A percentile compares a stretch with the other conserved stretches of the same genome.
phyloP scores from a whole-genome alignment of 2,113 vertebrate genomes.

The Scolopax mira region DNA sequence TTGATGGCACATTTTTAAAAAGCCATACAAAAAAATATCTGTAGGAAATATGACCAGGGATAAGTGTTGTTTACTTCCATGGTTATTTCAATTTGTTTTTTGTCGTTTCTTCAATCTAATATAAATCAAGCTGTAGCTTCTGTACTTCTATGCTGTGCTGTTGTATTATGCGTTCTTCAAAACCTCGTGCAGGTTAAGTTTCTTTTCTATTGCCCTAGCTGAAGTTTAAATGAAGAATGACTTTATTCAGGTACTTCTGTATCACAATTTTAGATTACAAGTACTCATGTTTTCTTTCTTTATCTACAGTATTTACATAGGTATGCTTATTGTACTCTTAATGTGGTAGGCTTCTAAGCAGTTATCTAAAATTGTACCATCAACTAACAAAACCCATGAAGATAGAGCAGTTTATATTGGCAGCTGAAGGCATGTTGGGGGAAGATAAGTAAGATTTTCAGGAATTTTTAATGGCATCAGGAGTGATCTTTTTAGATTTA shows the following conservation, averaged over 20 bases:
- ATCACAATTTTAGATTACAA: neutral
- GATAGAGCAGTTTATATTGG: neutral
- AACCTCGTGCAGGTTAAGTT: neutral
- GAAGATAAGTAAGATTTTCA: neutral
- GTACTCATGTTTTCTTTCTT: neutral
- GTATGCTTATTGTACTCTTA: neutral
- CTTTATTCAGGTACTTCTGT: neutral
- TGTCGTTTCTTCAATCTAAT: neutral
- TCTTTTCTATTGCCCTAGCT: neutral
- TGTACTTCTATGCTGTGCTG: neutral
- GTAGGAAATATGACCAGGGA: neutral
- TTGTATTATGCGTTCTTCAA: neutral
- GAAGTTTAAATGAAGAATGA: neutral
- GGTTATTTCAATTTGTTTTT: neutral
- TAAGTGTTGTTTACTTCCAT: neutral
- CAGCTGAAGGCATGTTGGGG: neutral
- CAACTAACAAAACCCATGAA: neutral
- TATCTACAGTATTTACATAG: neutral
- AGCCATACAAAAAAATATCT: neutral
- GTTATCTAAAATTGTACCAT: neutral
- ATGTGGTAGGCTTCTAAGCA: neutral
- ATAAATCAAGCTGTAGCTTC: neutral
- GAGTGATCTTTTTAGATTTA: neutral
- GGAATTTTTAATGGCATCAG: neutral
- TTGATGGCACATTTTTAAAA: neutral